A percentile compares a stretch with the other conserved stretches of the same genome.
Evolutionary conservation across 2,113 vertebrate genomes (phyloP).

Genomic region (Atractosteus spatula): DNA sequence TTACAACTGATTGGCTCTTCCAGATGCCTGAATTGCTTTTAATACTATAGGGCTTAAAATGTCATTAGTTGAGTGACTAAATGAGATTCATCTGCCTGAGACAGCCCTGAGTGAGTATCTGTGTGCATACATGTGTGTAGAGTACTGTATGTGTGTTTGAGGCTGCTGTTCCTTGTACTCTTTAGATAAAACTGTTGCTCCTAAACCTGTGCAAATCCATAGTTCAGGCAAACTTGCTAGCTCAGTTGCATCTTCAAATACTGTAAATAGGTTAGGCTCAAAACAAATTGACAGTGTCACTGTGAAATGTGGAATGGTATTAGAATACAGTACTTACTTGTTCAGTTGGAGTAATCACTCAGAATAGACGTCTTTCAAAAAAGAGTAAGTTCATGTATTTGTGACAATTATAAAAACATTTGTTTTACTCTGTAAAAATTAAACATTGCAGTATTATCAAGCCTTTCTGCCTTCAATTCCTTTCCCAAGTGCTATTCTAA

Average conservation of each 20-base stretch:
- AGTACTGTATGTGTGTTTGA: conserved; percentile 9
- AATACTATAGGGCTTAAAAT: conserved; percentile 46
- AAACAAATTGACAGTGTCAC: too few relatives aligned
- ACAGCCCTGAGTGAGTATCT: conserved; percentile 34
- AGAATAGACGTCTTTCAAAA: conserved; percentile 40
- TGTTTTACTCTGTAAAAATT: not conserved
- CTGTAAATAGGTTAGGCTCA: too few relatives aligned
- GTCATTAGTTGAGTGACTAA: conserved; percentile 51
- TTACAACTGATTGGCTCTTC: conserved; percentile 36
- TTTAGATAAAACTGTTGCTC: too few relatives aligned
- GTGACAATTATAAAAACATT: not conserved
- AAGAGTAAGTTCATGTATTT: conserved; percentile 47
- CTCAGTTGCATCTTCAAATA: too few relatives aligned
- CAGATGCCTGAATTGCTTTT: conserved; percentile 37
- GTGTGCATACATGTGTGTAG: conserved; percentile 16
- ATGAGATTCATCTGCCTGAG: conserved; percentile 55
- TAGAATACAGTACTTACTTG: too few relatives aligned
- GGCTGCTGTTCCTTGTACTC: not conserved
- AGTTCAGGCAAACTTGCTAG: too few relatives aligned
- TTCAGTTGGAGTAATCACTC: conserved; percentile 7
- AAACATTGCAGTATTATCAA: not conserved
- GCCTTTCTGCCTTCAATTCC: too few relatives aligned
- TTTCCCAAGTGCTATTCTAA: too few relatives aligned
- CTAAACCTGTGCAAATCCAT: too few relatives aligned
- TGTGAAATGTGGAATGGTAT: too few relatives aligned